A percentile compares a stretch with the other conserved stretches of the same genome.
Conservation (phyloP, 2,888 invertebrate genomes). For the Carcina quercana region DNA sequence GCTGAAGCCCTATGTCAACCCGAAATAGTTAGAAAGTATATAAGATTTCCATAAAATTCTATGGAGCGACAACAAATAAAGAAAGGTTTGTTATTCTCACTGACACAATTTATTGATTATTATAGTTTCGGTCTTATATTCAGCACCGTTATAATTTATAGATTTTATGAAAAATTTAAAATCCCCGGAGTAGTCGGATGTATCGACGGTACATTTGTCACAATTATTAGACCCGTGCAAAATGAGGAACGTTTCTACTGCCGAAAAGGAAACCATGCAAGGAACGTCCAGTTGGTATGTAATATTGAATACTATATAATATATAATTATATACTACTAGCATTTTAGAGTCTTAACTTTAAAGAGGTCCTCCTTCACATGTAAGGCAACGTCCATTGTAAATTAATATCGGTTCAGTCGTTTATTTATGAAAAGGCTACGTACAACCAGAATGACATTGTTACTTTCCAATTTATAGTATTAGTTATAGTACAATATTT, state of each 20-base stretch:
- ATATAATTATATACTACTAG: too few species aligned
- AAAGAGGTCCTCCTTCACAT: too few species aligned
- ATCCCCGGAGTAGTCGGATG: slow-evolving; percentile 15
- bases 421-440: too few species aligned
- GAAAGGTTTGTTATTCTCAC: slow-evolving; percentile 5
- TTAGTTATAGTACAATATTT: too few species aligned
- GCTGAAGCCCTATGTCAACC: slow-evolving; percentile 8
- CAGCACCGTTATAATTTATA: slow-evolving; percentile 7
- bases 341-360: too few species aligned
- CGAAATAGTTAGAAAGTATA: slow-evolving; percentile 6
- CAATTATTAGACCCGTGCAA: slow-evolving; percentile 12
- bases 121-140: background rate
- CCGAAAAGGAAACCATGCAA: slow-evolving; percentile 16
- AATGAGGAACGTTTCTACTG: slow-evolving; percentile 16
- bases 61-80: slow-evolving; percentile 9
- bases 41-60: slow-evolving; percentile 8
- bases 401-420: too few species aligned
- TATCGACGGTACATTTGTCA: slow-evolving; percentile 15
- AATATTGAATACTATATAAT: too few species aligned
- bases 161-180: slow-evolving; percentile 15
- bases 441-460: too few species aligned
- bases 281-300: slow-evolving; percentile 18
- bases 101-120: slow-evolving; percentile 14
- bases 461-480: too few species aligned
- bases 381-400: too few species aligned